Evolutionary conservation across 2,797 vertebrate species (phyloP), one percentile per base, ranked within the genome.

Genomic region (Nannoperca obscura): DNA sequence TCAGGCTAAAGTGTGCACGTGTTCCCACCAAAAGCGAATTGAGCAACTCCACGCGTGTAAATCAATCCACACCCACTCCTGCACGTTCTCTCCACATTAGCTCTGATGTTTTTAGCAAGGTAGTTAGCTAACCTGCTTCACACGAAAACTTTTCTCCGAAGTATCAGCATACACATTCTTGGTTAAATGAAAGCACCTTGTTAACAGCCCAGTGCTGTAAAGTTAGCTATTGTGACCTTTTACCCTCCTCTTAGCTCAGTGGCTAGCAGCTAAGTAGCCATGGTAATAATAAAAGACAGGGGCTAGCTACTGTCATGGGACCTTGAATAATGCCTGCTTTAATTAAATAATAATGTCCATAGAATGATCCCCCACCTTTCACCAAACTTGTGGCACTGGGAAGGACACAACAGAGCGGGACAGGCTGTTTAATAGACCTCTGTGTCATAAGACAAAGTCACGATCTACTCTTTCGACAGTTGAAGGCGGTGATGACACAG

Each of bases 181-280:
- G 71, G 8, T 47, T 50, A 7, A 36, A 22, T 67, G 1, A 47
- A 40, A 71, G 19, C 5, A 57, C 19, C 4, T 7, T 27, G 12
- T 15, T 20, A 46, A 36, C 9, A 46, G 8, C 11, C 8, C 3
- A 7, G 7, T 24, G 22, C 5, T 59, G 22, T 50, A 2, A 17
- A 53, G 38, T 34, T 30, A 42, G 15, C 14, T 42, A 5, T 2
- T 36, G 22, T 71, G 65, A 59, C 36, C 59, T 72, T 4, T 7
- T 38, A 22, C 7, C 4, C 24, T 17, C 64, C 17, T 10, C 10
- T 8, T 57, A 62, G 32, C 58, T 69, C 22, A 14, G 36, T 54
- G 14, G 54, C 50, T 60, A 73, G 46, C 47, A 66, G 78, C 52
- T 52, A 64, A n/a, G 30, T 32, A 20, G n/a, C 46, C 8, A 44